These are phyloP conservation scores for Raphicerus campestris DNA, from an alignment of 2,113 vertebrate species.

Conservation along the genomic window DNA sequence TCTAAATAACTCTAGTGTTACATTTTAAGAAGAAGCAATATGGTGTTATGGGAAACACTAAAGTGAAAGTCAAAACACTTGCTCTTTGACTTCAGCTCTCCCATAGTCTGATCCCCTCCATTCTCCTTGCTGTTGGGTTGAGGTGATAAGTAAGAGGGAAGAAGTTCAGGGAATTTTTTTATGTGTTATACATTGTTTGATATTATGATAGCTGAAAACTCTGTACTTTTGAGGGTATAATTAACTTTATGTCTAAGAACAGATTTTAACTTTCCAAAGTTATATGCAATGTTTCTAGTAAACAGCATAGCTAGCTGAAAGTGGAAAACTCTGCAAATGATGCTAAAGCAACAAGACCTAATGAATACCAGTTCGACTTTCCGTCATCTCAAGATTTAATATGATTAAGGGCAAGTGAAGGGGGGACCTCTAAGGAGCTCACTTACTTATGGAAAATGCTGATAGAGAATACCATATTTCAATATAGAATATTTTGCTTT, in stretches of 20 bases:
- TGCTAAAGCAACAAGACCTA: too few relatives aligned
- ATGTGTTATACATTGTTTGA: background rate
- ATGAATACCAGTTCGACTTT: too few relatives aligned
- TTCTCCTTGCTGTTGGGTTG: background rate
- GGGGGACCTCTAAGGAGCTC: too few relatives aligned
- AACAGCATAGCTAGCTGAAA: too few relatives aligned
- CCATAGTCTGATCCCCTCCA: background rate
- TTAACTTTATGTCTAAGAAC: background rate
- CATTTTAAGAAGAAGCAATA: background rate
- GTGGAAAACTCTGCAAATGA: too few relatives aligned
- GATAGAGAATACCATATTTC: too few relatives aligned
- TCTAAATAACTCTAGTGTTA: background rate
- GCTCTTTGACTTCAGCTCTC: background rate
- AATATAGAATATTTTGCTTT: too few relatives aligned
- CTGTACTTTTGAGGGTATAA: background rate
- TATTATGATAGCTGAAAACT: background rate
- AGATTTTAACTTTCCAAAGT: background rate
- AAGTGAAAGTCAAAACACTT: background rate
- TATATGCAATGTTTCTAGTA: too few relatives aligned
- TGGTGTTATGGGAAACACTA: background rate
- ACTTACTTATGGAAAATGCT: too few relatives aligned
- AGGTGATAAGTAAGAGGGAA: background rate
- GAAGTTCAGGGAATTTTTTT: background rate
- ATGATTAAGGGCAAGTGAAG: too few relatives aligned
- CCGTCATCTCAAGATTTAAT: too few relatives aligned